phyloP scores from a whole-genome alignment of 2,888 invertebrate genomes.

The Ophion ventricosus region DNA sequence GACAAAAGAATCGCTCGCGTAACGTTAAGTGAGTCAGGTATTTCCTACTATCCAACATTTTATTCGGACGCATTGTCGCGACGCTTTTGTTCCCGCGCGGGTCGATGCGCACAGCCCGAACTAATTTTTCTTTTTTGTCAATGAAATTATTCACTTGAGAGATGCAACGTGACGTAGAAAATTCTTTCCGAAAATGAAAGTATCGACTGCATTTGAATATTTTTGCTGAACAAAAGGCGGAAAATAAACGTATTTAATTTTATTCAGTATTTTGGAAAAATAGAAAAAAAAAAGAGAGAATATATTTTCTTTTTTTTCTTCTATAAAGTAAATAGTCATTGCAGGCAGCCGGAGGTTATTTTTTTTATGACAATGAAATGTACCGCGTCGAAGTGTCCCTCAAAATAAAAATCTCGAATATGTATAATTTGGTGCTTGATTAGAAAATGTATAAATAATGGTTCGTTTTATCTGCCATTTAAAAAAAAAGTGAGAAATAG shows the following conservation, averaged over 20 bases:
- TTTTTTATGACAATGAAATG: too few relatives aligned
- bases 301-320: too few relatives aligned
- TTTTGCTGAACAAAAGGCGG: neutral
- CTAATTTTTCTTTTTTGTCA: neutral
- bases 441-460: too few relatives aligned
- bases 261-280: neutral
- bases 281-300: neutral
- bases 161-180: neutral
- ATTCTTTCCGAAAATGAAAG: neutral
- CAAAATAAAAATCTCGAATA: too few relatives aligned
- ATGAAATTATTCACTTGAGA: neutral
- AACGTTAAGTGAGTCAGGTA: slow-evolving; percentile 37
- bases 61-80: slow-evolving; percentile 11
- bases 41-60: slow-evolving; percentile 46
- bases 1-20: slow-evolving; percentile 62
- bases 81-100: slow-evolving; percentile 1
- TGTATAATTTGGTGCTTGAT: too few relatives aligned
- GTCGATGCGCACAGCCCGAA: neutral
- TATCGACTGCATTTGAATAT: neutral
- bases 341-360: too few relatives aligned
- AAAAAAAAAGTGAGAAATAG: too few relatives aligned
- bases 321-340: too few relatives aligned
- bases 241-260: neutral
- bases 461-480: too few relatives aligned
- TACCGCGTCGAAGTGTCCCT: too few relatives aligned